phyloP scores from a whole-genome alignment of 2,888 invertebrate species.

The Clivina fossor region DNA sequence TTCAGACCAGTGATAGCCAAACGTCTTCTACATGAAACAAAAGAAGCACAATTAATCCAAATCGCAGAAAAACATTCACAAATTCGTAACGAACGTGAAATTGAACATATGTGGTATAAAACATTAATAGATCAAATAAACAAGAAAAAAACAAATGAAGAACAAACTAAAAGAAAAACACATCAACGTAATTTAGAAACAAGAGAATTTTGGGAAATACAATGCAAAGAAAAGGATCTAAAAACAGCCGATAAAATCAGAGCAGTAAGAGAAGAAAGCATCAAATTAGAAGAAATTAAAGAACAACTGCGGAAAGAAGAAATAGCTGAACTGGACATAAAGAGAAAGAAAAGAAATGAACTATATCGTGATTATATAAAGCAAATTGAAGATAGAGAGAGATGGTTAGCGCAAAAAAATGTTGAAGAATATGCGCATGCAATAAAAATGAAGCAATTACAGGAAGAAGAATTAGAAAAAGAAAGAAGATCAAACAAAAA shows the following conservation, averaged over 20 bases:
- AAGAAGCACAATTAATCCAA: slow-evolving; percentile 61
- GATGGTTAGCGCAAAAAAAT: slow-evolving; percentile 44
- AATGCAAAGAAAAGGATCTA: slow-evolving; percentile 47
- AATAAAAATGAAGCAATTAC: too few relatives aligned
- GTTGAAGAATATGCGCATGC: too few relatives aligned
- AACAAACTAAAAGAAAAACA: slow-evolving; percentile 55
- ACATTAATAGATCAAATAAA: too few relatives aligned
- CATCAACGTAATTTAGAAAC: slow-evolving; percentile 52
- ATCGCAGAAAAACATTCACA: slow-evolving; percentile 61
- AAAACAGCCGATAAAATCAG: slow-evolving; percentile 45
- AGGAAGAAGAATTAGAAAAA: slow-evolving; percentile 46
- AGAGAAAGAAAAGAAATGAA: slow-evolving; percentile 43
- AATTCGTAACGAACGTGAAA: slow-evolving; percentile 58
- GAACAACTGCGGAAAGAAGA: slow-evolving; percentile 46
- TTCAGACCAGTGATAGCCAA: slow-evolving; percentile 54
- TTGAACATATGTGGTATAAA: slow-evolving; percentile 64
- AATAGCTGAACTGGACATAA: slow-evolving; percentile 41
- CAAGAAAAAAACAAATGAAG: too few relatives aligned
- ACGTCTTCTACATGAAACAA: slow-evolving; percentile 56
- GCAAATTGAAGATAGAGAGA: slow-evolving; percentile 47
- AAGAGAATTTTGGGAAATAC: slow-evolving; percentile 47
- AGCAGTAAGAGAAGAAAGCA: slow-evolving; percentile 44
- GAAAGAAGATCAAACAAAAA: slow-evolving; percentile 44
- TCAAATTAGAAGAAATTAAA: slow-evolving; percentile 45
- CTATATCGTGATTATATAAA: slow-evolving; percentile 45